Evolutionary conservation across 37 sponge, comb jelly and placozoan genomes (phyloP).

Genomic region (Theonella swinhoei): DNA sequence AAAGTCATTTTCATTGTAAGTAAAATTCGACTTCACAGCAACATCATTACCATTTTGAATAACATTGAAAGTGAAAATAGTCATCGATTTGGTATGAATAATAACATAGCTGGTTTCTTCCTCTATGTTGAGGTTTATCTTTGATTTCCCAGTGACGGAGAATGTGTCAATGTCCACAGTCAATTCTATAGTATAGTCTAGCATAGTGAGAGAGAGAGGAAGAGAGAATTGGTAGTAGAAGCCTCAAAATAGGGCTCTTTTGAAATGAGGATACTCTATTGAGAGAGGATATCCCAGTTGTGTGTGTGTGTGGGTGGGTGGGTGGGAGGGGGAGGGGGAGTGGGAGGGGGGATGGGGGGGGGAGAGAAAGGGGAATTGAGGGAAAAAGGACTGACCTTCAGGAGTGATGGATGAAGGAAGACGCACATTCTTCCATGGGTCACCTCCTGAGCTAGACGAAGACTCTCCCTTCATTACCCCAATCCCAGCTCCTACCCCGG

Average conservation of each 20-base stretch:
- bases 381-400: neutral
- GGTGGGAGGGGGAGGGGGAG: neutral
- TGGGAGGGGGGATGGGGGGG: neutral
- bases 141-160: conserved; percentile 54
- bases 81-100: conserved; percentile 75
- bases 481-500: conserved; percentile 16
- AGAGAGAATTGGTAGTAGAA: too few relatives aligned
- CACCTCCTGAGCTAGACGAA: neutral
- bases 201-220: neutral
- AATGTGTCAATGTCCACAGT: conserved; percentile 52
- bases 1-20: conserved; percentile 52
- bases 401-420: conserved; percentile 67
- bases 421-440: conserved; percentile 70
- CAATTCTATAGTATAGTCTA: conserved; percentile 53
- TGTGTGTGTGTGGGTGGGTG: neutral
- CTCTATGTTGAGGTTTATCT: conserved; percentile 36
- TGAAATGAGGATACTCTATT: too few relatives aligned
- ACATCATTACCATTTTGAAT: neutral
- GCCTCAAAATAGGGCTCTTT: too few relatives aligned
- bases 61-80: conserved; percentile 13
- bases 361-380: neutral
- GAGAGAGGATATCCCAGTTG: too few relatives aligned
- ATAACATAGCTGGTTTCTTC: conserved; percentile 31
- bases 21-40: neutral
- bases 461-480: neutral